phyloP scores from a whole-genome alignment of 2,797 vertebrate species.

The Octomys mimax region DNA sequence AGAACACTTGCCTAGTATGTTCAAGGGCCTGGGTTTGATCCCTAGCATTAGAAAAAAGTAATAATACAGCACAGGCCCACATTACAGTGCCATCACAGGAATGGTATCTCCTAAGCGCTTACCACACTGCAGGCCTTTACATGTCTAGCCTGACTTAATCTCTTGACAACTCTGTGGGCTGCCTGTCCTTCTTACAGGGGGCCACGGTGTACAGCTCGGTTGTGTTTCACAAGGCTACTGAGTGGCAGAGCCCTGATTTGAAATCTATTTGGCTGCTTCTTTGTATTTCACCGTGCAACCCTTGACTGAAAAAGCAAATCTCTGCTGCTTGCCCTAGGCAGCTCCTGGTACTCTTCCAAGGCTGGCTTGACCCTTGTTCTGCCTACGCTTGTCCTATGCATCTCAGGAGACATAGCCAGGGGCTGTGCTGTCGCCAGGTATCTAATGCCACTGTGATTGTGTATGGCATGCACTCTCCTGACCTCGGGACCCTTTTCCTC shows the following conservation, averaged over 20 bases:
- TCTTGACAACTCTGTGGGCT: background rate
- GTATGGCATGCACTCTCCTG: background rate
- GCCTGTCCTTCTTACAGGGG: background rate
- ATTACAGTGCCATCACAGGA: background rate
- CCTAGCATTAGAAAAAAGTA: background rate
- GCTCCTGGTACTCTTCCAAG: background rate
- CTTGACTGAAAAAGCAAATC: background rate
- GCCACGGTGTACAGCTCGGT: too few species aligned
- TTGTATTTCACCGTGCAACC: background rate
- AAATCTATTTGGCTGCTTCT: background rate
- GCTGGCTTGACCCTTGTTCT: background rate
- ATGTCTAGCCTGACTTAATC: background rate
- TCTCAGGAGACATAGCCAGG: background rate
- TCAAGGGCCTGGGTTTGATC: background rate
- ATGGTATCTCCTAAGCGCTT: background rate
- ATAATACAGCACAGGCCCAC: background rate
- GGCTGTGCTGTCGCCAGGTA: rapidly evolving
- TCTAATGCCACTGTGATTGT: background rate
- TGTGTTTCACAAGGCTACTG: background rate
- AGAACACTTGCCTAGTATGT: background rate
- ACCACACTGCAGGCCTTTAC: too few species aligned
- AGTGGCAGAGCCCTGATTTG: background rate
- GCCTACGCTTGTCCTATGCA: too few species aligned
- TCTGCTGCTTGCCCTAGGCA: background rate
- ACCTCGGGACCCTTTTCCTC: background rate